These are phyloP conservation scores for Electrona antarctica DNA, from an alignment of 2,113 vertebrate species.

Conservation along the genomic window DNA sequence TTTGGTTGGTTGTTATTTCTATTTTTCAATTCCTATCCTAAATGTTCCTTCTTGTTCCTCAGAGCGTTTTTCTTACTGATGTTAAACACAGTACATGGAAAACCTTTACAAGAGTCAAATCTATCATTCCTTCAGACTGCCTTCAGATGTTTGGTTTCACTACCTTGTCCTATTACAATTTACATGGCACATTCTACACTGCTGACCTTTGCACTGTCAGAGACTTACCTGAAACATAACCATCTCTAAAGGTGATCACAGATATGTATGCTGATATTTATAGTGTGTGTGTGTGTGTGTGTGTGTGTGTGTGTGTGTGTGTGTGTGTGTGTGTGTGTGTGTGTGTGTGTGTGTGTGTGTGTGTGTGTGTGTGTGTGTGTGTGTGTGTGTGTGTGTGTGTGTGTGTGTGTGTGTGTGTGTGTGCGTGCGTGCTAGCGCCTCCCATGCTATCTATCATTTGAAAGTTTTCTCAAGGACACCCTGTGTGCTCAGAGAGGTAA, in stretches of 20 bases:
- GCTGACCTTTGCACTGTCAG: no score
- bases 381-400: not conserved
- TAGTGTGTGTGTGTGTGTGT: not conserved
- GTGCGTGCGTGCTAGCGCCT: not conserved
- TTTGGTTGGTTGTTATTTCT: no score
- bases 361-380: not conserved
- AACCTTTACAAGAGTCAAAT: no score
- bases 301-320: conserved; percentile 1
- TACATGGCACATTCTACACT: no score
- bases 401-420: not conserved
- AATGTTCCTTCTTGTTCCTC: no score
- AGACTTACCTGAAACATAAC: not conserved
- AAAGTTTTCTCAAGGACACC: no score
- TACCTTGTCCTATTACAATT: no score
- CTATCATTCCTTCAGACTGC: no score
- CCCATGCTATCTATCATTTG: not conserved
- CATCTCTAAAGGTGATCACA: not conserved
- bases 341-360: not conserved
- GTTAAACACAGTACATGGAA: no score
- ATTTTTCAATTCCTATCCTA: no score
- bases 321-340: not conserved
- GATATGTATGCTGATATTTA: not conserved
- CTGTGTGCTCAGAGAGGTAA: not conserved
- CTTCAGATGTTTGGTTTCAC: no score
- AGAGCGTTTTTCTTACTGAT: no score